Conservation (phyloP, 1,140 invertebrate genomes). For the Phymorhynchus buccinoides region DNA sequence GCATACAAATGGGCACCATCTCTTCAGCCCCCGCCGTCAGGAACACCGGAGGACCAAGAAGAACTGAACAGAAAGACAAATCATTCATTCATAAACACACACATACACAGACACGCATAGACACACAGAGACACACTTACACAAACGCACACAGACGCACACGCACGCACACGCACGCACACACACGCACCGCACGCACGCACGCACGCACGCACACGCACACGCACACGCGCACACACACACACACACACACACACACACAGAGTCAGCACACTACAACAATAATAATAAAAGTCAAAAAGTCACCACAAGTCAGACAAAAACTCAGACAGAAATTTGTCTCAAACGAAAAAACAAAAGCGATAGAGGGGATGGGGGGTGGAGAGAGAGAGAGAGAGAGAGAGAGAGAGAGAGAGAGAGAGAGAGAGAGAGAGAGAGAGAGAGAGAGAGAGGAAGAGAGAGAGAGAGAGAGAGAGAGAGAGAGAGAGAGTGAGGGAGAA, state of each 20-base stretch:
- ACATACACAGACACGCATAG: conserved; percentile 4
- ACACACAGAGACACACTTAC: background rate
- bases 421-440: background rate
- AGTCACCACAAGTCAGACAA: too few species aligned
- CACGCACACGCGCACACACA: conserved; percentile 18
- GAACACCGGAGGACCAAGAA: background rate
- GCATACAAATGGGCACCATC: conserved; percentile 15
- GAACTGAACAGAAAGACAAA: background rate
- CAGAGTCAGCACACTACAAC: too few species aligned
- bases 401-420: background rate
- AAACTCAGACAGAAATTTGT: too few species aligned
- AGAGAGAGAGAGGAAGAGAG: background rate
- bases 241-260: background rate
- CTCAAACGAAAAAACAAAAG: too few species aligned
- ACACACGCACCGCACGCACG: too few species aligned
- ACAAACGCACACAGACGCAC: background rate
- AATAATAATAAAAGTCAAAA: too few species aligned
- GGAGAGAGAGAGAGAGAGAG: too few species aligned
- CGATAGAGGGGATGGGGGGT: too few species aligned
- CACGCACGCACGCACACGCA: background rate
- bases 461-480: background rate
- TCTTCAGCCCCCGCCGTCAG: background rate
- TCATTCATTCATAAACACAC: background rate
- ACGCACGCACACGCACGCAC: background rate
- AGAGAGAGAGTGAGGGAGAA: background rate